These are phyloP conservation scores for Enteromius viviparus DNA, from an alignment of 2,797 vertebrate genomes.

Conservation along the genomic window DNA sequence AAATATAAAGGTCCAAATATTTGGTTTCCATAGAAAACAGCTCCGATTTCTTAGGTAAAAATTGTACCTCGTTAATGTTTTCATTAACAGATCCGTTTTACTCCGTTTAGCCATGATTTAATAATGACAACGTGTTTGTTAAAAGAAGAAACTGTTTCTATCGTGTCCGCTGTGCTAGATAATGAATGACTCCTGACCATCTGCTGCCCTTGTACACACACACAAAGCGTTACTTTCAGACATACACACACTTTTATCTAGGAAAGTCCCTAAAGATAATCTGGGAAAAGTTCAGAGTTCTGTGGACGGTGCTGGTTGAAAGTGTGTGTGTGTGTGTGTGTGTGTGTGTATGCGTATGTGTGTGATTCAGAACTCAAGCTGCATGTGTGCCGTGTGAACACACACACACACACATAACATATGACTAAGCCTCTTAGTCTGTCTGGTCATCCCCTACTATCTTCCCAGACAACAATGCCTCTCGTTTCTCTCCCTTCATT, in stretches of 20 bases:
- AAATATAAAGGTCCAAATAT: slow-evolving; percentile 8
- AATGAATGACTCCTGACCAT: slow-evolving; percentile 39
- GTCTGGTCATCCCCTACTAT: slow-evolving; percentile 42
- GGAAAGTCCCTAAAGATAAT: slow-evolving; percentile 64
- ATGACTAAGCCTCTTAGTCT: slow-evolving; percentile 36
- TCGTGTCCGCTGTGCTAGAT: neutral
- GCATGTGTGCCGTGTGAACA: neutral
- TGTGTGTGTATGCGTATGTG: neutral
- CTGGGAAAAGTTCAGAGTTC: slow-evolving; percentile 14
- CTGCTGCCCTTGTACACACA: slow-evolving; percentile 25
- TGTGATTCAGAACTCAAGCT: neutral
- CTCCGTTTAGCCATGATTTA: neutral
- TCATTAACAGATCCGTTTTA: slow-evolving; percentile 11
- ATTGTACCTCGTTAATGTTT: neutral
- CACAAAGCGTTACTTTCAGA: slow-evolving; percentile 28
- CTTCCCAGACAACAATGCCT: slow-evolving; percentile 52
- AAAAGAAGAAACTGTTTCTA: slow-evolving; percentile 15
- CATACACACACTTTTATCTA: slow-evolving; percentile 48
- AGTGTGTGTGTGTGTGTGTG: neutral
- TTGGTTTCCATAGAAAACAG: neutral
- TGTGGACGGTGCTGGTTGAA: slow-evolving; percentile 23
- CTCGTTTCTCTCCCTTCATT: slow-evolving; percentile 25
- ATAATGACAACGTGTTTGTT: slow-evolving; percentile 1
- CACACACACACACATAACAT: slow-evolving; percentile 34
- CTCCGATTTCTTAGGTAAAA: neutral